phyloP scores from a whole-genome alignment of 2,797 vertebrate species.

The Scyliorhinus canicula region DNA sequence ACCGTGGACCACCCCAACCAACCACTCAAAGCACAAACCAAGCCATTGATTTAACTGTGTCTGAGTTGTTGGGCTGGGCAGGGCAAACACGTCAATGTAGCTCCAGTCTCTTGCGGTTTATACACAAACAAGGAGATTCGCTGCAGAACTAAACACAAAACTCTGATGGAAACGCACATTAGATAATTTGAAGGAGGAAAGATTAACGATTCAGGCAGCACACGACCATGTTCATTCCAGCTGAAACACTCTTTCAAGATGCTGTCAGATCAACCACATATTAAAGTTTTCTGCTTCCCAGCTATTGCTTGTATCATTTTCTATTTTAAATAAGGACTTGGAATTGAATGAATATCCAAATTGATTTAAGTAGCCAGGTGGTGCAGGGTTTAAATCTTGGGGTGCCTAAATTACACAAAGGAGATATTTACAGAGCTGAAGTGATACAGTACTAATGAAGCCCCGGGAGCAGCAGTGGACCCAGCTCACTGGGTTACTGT shows the following conservation, averaged over 20 bases:
- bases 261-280: neutral
- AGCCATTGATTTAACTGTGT: neutral
- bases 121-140: neutral
- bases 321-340: neutral
- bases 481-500: neutral
- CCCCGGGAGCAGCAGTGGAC: neutral
- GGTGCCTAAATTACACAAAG: neutral
- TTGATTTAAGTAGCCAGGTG: neutral
- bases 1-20: neutral
- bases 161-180: neutral
- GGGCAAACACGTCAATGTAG: neutral
- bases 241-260: neutral
- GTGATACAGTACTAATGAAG: neutral
- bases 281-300: neutral
- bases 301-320: neutral
- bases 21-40: constrained; percentile 1
- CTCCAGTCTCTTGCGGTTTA: constrained; percentile 18
- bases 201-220: neutral
- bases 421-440: constrained; percentile 10
- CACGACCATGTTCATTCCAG: neutral
- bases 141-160: constrained; percentile 9
- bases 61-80: neutral
- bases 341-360: neutral
- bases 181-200: neutral
- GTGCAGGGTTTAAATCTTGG: neutral